These are phyloP conservation scores for Notodonta ziczac DNA, from an alignment of 2,888 invertebrate species.

Conservation along the genomic window DNA sequence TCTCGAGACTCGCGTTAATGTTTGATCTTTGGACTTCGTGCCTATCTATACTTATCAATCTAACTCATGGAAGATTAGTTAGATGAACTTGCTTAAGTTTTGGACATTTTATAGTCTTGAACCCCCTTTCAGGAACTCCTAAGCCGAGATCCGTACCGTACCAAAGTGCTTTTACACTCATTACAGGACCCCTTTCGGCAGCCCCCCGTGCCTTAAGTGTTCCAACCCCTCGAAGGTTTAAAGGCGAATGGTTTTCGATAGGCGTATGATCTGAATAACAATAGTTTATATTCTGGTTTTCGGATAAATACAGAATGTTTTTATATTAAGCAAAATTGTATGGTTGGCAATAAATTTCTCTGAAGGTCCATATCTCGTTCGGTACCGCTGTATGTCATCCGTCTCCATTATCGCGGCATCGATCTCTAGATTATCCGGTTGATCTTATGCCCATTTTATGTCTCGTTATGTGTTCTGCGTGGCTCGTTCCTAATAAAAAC, in stretches of 20 bases:
- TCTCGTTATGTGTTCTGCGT: slow-evolving; percentile 38
- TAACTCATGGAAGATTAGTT: too few relatives aligned
- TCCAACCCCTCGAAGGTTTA: slow-evolving; percentile 33
- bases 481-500: slow-evolving; percentile 37
- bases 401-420: slow-evolving; percentile 41
- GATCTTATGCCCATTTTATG: slow-evolving; percentile 45
- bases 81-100: neutral
- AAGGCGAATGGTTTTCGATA: slow-evolving; percentile 36
- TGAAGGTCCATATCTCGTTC: slow-evolving; percentile 46
- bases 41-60: too few relatives aligned
- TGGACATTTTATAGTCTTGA: slow-evolving; percentile 26
- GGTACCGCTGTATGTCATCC: slow-evolving; percentile 43
- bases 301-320: slow-evolving; percentile 26
- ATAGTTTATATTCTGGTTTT: slow-evolving; percentile 20
- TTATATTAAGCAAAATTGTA: slow-evolving; percentile 22
- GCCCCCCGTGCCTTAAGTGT: slow-evolving; percentile 28
- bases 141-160: slow-evolving; percentile 37
- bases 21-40: too few relatives aligned
- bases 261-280: slow-evolving; percentile 38
- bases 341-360: slow-evolving; percentile 39
- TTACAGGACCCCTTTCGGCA: slow-evolving; percentile 38
- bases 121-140: slow-evolving; percentile 24
- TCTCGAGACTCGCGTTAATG: too few relatives aligned
- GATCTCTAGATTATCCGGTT: slow-evolving; percentile 47
- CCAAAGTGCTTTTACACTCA: slow-evolving; percentile 46